A percentile compares a stretch with the other conserved stretches of the same genome.
Evolutionary conservation across 2,797 vertebrate genomes (phyloP).

Genomic region (Gambusia yucatana): DNA sequence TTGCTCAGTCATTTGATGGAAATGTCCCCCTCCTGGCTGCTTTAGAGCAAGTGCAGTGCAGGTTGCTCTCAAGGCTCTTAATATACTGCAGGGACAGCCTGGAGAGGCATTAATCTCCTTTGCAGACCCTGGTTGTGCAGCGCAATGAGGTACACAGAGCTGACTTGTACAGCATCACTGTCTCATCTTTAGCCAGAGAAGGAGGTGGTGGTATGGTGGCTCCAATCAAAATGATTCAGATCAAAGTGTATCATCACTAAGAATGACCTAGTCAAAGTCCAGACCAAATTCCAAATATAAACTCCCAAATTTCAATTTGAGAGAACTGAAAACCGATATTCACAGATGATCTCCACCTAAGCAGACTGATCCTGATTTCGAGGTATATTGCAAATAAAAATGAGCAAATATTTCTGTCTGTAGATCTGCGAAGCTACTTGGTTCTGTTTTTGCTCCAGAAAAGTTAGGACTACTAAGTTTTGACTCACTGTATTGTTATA

Average conservation of each 20-base stretch:
- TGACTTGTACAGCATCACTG: slow-evolving; percentile 44
- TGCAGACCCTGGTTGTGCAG: slow-evolving; percentile 61
- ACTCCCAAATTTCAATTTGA: background rate
- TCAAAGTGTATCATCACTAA: background rate
- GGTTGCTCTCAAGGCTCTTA: slow-evolving; percentile 41
- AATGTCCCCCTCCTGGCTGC: slow-evolving; percentile 42
- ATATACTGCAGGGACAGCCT: slow-evolving; percentile 59
- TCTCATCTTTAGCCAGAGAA: slow-evolving; percentile 34
- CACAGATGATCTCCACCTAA: background rate
- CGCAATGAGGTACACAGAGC: slow-evolving; percentile 55
- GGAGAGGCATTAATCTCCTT: slow-evolving; percentile 60
- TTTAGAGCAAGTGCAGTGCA: slow-evolving; percentile 34
- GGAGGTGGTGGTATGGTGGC: slow-evolving; percentile 25
- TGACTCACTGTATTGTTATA: background rate
- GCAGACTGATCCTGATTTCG: background rate
- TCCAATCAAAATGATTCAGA: background rate
- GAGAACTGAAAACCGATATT: background rate
- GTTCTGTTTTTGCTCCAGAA: background rate
- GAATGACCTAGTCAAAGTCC: background rate
- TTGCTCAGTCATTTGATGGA: slow-evolving; percentile 50
- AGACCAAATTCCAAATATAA: background rate
- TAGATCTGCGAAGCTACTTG: background rate
- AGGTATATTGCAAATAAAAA: background rate
- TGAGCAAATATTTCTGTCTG: background rate
- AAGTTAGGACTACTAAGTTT: no score